Base-by-base conservation (phyloP, 2,113 vertebrate species). In the Gadus chalcogrammus region DNA sequence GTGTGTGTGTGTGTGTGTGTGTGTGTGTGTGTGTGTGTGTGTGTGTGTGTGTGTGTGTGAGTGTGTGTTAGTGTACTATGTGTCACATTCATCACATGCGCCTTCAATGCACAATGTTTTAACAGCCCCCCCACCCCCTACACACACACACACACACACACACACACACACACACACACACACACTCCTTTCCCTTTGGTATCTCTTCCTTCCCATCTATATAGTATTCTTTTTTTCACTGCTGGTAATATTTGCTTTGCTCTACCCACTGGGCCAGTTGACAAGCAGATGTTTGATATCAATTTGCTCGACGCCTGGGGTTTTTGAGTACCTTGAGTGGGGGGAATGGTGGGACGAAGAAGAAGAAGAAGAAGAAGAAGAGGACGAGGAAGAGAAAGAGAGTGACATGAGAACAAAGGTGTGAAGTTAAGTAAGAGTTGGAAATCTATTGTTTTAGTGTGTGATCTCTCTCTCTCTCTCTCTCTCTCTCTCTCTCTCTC, bases 181-280 rank as follows among this genome's bases (percentile, higher is more conserved):
- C 31, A 35, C 31, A 35, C 31, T 35, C 31, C 31, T 35, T 7
- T 35, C 70, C 62, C 68, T 28, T 55, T 48, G 42, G 42, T 61
- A 60, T 48, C 31, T 63, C 60, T 66, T 68, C 74, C 65, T 18
- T 16, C 48, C 42, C 15, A 16, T 58, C n/a, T 52, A 15, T 76
- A 64, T 69, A 72, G 64, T 79, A 68, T 58, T 38, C 64, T 70
- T 64, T 11, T 71, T 75, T 81, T 81, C 56, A 78, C 74, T 76
- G 65, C 59, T 18, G 31, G 70, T 81, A 77, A 77, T 77, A 76
- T 80, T 68, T 73, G 64, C 68, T 78, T 82, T 80, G 74, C 78
- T 84, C 72, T 58, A 55, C 73, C 79, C 65, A 77, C 78, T 74
- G 76, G 71, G 68, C 67, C 62, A 35, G 2, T 24, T 55, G 82